A percentile compares a stretch with the other conserved stretches of the same genome.
Evolutionary conservation across 2,113 vertebrate species (phyloP).

Genomic region (Guaruba guarouba): DNA sequence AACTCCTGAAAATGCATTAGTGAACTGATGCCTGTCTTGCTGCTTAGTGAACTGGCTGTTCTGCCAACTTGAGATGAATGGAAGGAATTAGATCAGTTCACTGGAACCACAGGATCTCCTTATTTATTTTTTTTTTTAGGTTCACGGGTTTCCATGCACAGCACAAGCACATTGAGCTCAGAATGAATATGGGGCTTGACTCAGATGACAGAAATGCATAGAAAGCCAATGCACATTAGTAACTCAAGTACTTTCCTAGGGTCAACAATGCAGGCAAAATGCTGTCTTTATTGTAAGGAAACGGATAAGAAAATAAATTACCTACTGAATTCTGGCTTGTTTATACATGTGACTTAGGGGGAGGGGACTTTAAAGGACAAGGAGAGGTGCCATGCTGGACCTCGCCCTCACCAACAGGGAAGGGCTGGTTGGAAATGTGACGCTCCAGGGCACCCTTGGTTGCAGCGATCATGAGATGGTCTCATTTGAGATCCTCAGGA

Average conservation of each 20-base stretch:
- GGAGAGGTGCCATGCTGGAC: no score
- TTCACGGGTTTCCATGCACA: background rate
- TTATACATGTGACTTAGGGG: background rate
- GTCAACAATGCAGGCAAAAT: background rate
- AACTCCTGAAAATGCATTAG: background rate
- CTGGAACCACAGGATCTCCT: background rate
- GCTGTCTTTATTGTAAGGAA: background rate
- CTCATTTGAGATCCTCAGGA: no score
- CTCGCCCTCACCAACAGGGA: no score
- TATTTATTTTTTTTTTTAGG: background rate
- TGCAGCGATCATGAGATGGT: no score
- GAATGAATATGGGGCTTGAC: background rate
- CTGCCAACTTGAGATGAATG: conserved; percentile 23
- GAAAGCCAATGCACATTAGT: background rate
- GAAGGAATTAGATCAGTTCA: background rate
- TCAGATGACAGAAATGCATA: background rate
- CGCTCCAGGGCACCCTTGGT: no score
- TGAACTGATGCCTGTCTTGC: background rate
- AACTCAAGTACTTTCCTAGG: background rate
- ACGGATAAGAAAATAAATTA: background rate
- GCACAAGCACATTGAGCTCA: background rate
- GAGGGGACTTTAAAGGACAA: background rate
- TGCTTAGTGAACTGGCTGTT: conserved; percentile 27
- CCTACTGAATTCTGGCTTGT: background rate
- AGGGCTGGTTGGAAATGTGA: no score